Percentiles rank a stretch among this genome's conserved stretches.
These are phyloP conservation scores for Laticauda laticaudata DNA, from an alignment of 2,113 vertebrate species.

Conservation along the genomic window DNA sequence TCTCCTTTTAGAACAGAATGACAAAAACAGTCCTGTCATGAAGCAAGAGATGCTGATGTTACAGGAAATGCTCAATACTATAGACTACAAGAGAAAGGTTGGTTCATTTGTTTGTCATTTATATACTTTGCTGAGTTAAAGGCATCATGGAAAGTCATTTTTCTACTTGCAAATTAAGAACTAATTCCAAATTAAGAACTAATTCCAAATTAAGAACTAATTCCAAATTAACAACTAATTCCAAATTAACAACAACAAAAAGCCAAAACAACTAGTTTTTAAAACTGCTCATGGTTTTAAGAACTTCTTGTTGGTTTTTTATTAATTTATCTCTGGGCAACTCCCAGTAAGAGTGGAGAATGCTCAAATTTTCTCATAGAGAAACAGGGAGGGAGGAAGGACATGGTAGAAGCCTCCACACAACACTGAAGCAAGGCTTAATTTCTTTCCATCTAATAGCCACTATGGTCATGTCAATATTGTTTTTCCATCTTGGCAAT, in stretches of 20 bases:
- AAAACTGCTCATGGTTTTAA: not conserved
- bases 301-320: not conserved
- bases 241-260: not conserved
- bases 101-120: conserved; percentile 41
- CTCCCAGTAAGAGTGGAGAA: not conserved
- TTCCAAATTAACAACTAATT: not conserved
- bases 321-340: not conserved
- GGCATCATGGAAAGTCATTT: not conserved
- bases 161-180: conserved; percentile 5
- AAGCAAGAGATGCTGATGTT: conserved; percentile 88
- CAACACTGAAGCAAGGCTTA: not conserved
- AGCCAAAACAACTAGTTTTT: not conserved
- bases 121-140: conserved; percentile 34
- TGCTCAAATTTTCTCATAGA: not conserved
- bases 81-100: conserved; percentile 96
- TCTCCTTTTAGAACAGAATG: conserved; percentile 75
- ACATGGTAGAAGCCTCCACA: not conserved
- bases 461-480: not conserved
- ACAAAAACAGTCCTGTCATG: conserved; percentile 81
- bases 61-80: conserved; percentile 92
- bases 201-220: not conserved
- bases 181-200: not conserved
- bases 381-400: not conserved
- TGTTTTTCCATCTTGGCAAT: not conserved
- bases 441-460: not conserved